phyloP scores from a whole-genome alignment of 2,113 vertebrate species.

The Pongo pygmaeus region DNA sequence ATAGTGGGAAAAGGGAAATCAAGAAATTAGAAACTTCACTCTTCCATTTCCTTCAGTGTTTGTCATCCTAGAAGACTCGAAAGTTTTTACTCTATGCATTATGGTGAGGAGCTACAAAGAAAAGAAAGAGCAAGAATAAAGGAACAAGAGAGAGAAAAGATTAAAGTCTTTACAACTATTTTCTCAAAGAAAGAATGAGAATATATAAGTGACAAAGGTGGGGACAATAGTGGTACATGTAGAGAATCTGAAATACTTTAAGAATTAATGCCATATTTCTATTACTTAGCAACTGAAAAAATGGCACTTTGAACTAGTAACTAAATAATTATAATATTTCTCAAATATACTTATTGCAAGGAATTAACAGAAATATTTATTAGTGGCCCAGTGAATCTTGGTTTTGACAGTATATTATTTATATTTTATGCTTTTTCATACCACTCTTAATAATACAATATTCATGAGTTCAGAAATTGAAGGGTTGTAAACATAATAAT shows the following conservation, averaged over 20 bases:
- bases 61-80: neutral
- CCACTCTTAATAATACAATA: neutral
- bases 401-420: neutral
- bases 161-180: neutral
- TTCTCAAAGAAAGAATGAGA: neutral
- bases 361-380: neutral
- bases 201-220: neutral
- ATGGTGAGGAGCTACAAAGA: neutral
- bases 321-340: neutral
- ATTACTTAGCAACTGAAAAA: neutral
- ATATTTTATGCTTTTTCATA: neutral
- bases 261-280: neutral
- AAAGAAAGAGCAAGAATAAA: neutral
- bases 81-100: neutral
- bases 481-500: neutral
- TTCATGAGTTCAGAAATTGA: neutral
- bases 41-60: neutral
- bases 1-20: neutral
- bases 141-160: neutral
- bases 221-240: neutral
- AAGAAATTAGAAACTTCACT: neutral
- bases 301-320: neutral
- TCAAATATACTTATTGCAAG: neutral
- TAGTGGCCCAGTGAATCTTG: neutral
- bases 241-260: neutral